Evolutionary conservation across 2,888 invertebrate genomes (phyloP).

Genomic region (Pyrocoelia pectoralis): DNA sequence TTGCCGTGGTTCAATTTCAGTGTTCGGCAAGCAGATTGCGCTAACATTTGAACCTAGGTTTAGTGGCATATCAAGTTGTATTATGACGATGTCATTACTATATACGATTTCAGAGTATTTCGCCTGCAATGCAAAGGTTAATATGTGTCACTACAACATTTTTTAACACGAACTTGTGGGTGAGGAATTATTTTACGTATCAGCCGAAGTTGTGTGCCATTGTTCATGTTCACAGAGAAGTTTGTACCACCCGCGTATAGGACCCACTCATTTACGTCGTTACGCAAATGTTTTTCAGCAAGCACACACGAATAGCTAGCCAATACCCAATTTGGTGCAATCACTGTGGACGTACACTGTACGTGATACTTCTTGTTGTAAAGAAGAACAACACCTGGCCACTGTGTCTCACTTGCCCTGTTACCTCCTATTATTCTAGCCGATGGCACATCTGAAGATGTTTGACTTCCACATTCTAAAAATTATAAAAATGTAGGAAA

Average conservation of each 20-base stretch:
- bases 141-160: neutral
- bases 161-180: constrained; percentile 60
- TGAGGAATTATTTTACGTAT: constrained; percentile 63
- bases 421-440: constrained; percentile 63
- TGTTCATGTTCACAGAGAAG: constrained; percentile 52
- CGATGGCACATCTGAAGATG: constrained; percentile 51
- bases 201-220: constrained; percentile 51
- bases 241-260: constrained; percentile 56
- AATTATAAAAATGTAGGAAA: constrained; percentile 16
- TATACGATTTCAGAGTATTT: constrained; percentile 67
- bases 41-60: constrained; percentile 63
- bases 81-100: constrained; percentile 66
- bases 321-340: constrained; percentile 62
- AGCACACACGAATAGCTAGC: constrained; percentile 61
- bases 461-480: constrained; percentile 59
- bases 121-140: constrained; percentile 48
- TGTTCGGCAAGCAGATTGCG: constrained; percentile 65
- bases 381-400: constrained; percentile 66
- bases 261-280: constrained; percentile 49
- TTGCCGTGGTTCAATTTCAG: constrained; percentile 61
- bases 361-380: constrained; percentile 58
- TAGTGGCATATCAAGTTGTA: constrained; percentile 63
- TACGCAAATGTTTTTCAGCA: constrained; percentile 19
- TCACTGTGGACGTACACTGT: constrained; percentile 62
- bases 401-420: constrained; percentile 61